Evolutionary conservation across 2,888 invertebrate species (phyloP).

Genomic region (Epinotia brunnichana): DNA sequence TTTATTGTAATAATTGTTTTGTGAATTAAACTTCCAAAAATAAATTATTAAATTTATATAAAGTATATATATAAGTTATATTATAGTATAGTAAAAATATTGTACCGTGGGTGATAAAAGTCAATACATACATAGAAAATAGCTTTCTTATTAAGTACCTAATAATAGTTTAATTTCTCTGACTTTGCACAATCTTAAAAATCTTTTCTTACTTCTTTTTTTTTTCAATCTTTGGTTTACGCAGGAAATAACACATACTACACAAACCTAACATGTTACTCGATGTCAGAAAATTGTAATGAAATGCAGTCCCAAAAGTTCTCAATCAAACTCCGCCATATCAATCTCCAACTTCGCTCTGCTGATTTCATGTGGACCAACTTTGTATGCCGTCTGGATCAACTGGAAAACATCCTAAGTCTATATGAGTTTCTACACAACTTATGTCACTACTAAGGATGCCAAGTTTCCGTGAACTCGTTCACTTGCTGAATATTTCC

Average conservation of each 20-base stretch:
- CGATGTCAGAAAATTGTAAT: background rate
- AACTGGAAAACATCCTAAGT: background rate
- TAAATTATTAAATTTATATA: too few species aligned
- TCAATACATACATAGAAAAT: too few species aligned
- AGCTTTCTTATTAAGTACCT: too few species aligned
- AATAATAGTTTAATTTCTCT: too few species aligned
- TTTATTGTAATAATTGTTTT: too few species aligned
- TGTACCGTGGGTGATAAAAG: too few species aligned
- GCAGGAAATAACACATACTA: background rate
- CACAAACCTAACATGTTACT: background rate
- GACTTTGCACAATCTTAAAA: too few species aligned
- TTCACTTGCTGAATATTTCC: constrained; percentile 18
- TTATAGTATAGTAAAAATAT: too few species aligned
- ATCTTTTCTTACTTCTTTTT: too few species aligned
- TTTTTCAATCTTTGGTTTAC: too few species aligned
- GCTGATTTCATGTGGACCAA: constrained; percentile 15
- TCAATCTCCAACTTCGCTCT: constrained; percentile 15
- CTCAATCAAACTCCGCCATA: constrained; percentile 22
- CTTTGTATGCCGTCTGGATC: background rate
- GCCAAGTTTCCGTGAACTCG: constrained; percentile 15
- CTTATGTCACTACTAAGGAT: background rate
- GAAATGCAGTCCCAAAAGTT: constrained; percentile 22
- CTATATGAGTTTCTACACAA: background rate
- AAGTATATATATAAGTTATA: too few species aligned
- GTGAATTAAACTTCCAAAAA: too few species aligned